Evolutionary conservation across 2,888 invertebrate species (phyloP), one percentile per base, ranked within the genome.

Genomic region (Campoplex capitator): DNA sequence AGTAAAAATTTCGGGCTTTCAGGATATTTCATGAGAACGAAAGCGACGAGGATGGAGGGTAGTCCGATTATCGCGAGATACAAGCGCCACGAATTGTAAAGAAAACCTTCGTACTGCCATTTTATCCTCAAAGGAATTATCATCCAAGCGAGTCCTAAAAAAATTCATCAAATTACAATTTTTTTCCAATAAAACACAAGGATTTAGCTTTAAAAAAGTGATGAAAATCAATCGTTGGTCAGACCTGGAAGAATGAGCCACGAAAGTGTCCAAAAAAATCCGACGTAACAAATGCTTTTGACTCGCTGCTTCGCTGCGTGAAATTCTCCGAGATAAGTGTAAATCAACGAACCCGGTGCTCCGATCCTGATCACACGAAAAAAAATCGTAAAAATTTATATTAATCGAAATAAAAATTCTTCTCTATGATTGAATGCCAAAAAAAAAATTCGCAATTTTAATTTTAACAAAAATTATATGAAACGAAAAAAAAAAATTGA

Each of bases 1-100:
- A 96, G 95, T 65, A 97, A 94, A 93, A 97, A 98, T 93, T 97
- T 97, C 0, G 98, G 98, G 88, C 97, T 98, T 92, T 98, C 98
- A 0, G 98, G 97, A 18, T 97, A 95, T 68, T 95, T 95, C 9
- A 95, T 92, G 18, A 97, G 94, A 18, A 96, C 95, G 0, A 96
- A 58, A 0, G 96, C 95, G 0, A 96, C 96, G 0, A 97, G 74
- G 0, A 97, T 91, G 90, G 96, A 96, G 0, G 98, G 96, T 3
- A 97, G 56, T 0, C 96, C 96, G 84, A 97, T 96, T 0, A 96
- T 93, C 0, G 97, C 95, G 2, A 98, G 94, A 84, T 97, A 96
- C 7, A 97, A 92, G 8, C 98, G 95, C 98, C 98, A 98, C 0
- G 97, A 97, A 54, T 96, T 95, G 91, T 96, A 96, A 0, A 93